phyloP scores from a whole-genome alignment of 2,888 invertebrate genomes.

The Danaus chrysippus region DNA sequence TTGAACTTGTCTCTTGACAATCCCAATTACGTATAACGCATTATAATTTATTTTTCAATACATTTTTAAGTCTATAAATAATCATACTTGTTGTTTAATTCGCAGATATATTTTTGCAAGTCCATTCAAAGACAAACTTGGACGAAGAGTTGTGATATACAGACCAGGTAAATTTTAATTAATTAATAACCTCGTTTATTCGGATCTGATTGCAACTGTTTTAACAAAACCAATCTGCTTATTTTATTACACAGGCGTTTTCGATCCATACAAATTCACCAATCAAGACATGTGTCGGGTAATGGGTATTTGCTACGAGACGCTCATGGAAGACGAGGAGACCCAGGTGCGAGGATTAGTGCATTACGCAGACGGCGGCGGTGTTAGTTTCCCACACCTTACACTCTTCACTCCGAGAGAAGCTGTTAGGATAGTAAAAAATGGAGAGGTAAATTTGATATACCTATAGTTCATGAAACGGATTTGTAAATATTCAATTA shows the following conservation, averaged over 20 bases:
- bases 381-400: slow-evolving; percentile 86
- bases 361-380: slow-evolving; percentile 87
- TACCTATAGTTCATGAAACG: not conserved
- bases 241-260: slow-evolving; percentile 77
- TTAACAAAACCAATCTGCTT: not conserved
- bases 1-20: too few relatives aligned
- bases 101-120: slow-evolving; percentile 87
- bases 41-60: too few relatives aligned
- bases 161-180: slow-evolving; percentile 82
- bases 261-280: slow-evolving; percentile 87
- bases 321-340: slow-evolving; percentile 89
- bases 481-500: not conserved
- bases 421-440: slow-evolving; percentile 88
- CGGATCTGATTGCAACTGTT: not conserved
- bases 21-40: too few relatives aligned
- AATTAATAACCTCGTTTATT: slow-evolving; percentile 23
- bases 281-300: slow-evolving; percentile 88
- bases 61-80: not conserved
- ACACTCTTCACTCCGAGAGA: slow-evolving; percentile 88
- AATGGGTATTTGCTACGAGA: slow-evolving; percentile 87
- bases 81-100: not conserved
- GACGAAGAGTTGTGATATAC: slow-evolving; percentile 86
- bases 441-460: slow-evolving; percentile 82
- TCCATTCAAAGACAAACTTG: slow-evolving; percentile 85
- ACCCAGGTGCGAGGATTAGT: slow-evolving; percentile 88